Evolutionary conservation across 2,113 vertebrate species (phyloP).

Genomic region (Microcebus lehilahytsara): DNA sequence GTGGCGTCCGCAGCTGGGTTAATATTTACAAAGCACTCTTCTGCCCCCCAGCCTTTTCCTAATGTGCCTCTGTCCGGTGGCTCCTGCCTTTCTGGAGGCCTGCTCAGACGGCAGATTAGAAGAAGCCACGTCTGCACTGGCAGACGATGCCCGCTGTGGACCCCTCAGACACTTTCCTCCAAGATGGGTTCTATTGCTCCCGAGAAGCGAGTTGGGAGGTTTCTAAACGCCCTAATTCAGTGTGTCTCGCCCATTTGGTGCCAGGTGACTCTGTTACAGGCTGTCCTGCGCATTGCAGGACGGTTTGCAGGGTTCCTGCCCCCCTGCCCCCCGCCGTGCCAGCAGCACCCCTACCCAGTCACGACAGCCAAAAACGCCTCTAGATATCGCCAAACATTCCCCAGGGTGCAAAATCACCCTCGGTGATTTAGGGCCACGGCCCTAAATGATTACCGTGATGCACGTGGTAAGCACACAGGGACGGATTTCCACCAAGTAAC

Average conservation of each 20-base stretch:
- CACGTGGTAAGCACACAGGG: background rate
- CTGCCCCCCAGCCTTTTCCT: constrained; percentile 52
- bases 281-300: too few species aligned
- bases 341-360: too few species aligned
- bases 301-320: accelerated
- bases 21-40: constrained; percentile 80
- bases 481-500: background rate
- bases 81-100: background rate
- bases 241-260: accelerated
- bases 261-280: accelerated
- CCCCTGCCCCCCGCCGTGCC: background rate
- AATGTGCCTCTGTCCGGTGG: constrained; percentile 13
- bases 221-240: too few species aligned
- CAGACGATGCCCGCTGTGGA: background rate
- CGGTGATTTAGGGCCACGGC: background rate
- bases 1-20: constrained; percentile 79
- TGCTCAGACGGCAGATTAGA: background rate
- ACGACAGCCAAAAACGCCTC: background rate
- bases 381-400: background rate
- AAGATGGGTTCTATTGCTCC: background rate
- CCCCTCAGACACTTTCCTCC: accelerated
- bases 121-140: background rate
- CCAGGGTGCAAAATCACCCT: background rate
- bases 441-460: background rate
- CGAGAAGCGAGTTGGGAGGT: background rate